Base-by-base conservation (phyloP, 2,113 vertebrate genomes). In the Ginglymostoma cirratum region DNA sequence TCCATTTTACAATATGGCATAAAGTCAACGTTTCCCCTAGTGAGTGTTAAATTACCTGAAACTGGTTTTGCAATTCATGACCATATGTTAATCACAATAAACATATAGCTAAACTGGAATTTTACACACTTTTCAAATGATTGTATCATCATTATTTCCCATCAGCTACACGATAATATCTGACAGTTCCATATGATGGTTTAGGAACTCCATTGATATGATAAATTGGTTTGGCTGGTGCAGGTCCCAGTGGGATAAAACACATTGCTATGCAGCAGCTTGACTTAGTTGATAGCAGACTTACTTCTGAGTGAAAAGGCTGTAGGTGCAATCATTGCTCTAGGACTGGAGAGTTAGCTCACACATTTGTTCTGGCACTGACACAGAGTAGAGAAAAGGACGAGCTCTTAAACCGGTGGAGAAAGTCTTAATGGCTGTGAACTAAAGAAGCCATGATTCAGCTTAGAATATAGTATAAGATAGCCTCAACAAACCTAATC, bases 171-270 rank as follows among this genome's bases (percentile, higher is more conserved):
- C 34, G 52, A 90, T 55, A 19, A 27, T 34, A 34, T 65, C 27
- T 30, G 87, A 90, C 87, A 90, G 87, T 15, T 61, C 80, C 87
- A 90, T n/a, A 30, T 19, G 27, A 90, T 90, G 87, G 86, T 55
- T 89, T 61, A 89, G 48, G 27, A 3, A 61, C 2, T 55, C 86
- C 86, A 55, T 12, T 89, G 45, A 55, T 61, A 61, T 55, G 52
- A 90, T 90, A 61, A 61, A 61, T 90, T 90, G 30, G 52, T 61
- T 61, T 90, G 48, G 52, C 30, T 55, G 27, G 27, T 61, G 87
- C 1, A 61, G 30, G 52, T 17, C 87, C 27, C 52, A 90, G 52
- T 52, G 34, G 52, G 87, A 61, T 17, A 30, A 3, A 34, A 23
- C 55, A 66, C 89, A 92, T 66, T 92, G 34, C 34, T 66, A 66